Conservation (phyloP, 2,797 vertebrate species). For the Gallirallus australis region DNA sequence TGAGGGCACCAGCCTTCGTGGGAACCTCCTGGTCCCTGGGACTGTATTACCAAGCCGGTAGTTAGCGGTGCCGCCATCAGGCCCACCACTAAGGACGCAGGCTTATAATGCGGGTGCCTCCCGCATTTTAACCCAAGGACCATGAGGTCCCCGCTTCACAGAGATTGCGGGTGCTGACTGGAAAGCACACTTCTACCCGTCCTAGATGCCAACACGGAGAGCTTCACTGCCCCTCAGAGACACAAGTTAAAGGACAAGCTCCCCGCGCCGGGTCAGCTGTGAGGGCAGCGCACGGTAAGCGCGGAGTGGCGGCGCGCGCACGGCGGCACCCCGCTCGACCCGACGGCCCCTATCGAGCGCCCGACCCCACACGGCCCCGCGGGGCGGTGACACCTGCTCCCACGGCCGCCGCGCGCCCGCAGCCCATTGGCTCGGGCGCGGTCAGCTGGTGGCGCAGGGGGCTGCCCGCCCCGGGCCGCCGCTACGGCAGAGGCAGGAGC, state of each 20-base stretch:
- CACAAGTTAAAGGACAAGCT: rapidly evolving
- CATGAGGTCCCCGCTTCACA: too few species aligned
- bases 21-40: too few species aligned
- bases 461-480: neutral
- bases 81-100: too few species aligned
- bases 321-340: rapidly evolving
- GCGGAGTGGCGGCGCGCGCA: rapidly evolving
- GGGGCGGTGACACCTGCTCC: slow-evolving; percentile 51
- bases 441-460: neutral
- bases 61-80: too few species aligned
- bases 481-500: neutral
- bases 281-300: rapidly evolving
- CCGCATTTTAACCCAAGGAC: too few species aligned
- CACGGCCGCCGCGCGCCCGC: neutral
- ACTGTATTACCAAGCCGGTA: too few species aligned
- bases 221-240: neutral
- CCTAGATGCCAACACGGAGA: neutral
- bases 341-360: neutral
- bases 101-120: too few species aligned
- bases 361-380: neutral
- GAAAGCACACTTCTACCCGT: neutral
- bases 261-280: rapidly evolving
- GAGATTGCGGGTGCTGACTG: neutral
- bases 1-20: too few species aligned
- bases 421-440: slow-evolving; percentile 7